Evolutionary conservation across 2,888 invertebrate genomes (phyloP), one percentile per base, ranked within the genome.

Genomic region (Seira sanloemensis): DNA sequence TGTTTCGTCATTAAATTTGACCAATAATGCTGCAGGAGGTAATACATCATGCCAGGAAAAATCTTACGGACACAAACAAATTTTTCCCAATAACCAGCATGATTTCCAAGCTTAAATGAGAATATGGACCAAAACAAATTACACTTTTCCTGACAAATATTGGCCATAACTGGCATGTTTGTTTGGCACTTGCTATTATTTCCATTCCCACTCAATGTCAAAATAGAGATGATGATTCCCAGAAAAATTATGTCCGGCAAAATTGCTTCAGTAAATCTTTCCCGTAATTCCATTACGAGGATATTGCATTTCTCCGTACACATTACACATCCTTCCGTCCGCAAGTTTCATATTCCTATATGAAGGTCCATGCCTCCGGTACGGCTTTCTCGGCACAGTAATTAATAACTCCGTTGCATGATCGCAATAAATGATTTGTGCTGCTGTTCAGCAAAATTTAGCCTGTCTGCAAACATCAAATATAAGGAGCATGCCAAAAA

Each of bases 341-440:
- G n/a, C 7, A n/a, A n/a, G n/a, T n/a, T 58, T 58, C 12, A 12
- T 58, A 16, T 58, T 58, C 58, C 18, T 16, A 7, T 7, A 18
- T n/a, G 58, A 58, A 58, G 9, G 58, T 12, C 58, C n/a, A 16
- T 4, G 58, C 58, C 58, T 58, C 16, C 7, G 58, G 58, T 58
- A 58, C 18, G 58, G 58, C 58, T 58, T 7, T 58, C 58, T 5
- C 58, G 18, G 58, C 7, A 18, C 9, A 58, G 58, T 58, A 58
- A 58, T 58, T 58, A 58, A 58, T 58, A 58, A 58, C 58, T 58
- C 4, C 37, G 37, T 74, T 25, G 54, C 74, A 74, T 74, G 74
- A 23, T 24, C n/a, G n/a, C n/a, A 4, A 21, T n/a, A 62, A 74
- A 74, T 74, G 65, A 74, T 74, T 74, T 74, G 65, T 74, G 74